Base-by-base conservation (phyloP, 2,888 invertebrate genomes). In the Rotaria macrura region DNA sequence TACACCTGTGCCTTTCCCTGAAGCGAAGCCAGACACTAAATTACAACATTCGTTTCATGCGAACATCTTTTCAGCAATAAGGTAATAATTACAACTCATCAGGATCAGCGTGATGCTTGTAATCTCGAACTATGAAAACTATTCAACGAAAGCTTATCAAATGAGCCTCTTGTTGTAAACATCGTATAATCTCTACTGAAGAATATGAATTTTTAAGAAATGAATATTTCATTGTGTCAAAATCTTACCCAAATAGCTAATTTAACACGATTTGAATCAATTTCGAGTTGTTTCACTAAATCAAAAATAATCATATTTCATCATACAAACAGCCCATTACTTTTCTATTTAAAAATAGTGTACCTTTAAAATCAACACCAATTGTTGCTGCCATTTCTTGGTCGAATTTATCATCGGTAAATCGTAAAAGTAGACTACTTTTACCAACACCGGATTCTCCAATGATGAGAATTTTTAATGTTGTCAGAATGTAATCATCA, bases 371-470 rank as follows among this genome's bases (percentile, higher is more conserved):
- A 92, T 99, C 99, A 87, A 98, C 96, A 86, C 99, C 92, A 92
- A 87, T 29, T 88, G 88, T 84, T 72, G 96, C 94, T 29, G 96
- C 94, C 91, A 96, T 95, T 87, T 96, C 95, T 1, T 95, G 94
- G 91, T 96, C 95, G 91, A 97, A 99, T 88, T 95, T 94, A 89
- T 97, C 95, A 88, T 97, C 97, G 74, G 96, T 96, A 90, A 99
- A 99, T 85, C 97, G 93, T 87, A 97, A 92, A 88, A 98, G 93
- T 88, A 98, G 93, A 92, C 98, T 96, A 84, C 98, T 97, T 93
- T 98, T 98, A 85, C 98, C 98, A 84, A 98, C 98, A 87, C 96
- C 96, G 91, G 96, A 96, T 92, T 98, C 97, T 17, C 98, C 98
- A 88, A 98, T 96, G 87, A 98, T 95, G 86, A 98, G 92, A 89